These are phyloP conservation scores for Sphenopsis melanotis DNA, from an alignment of 2,797 vertebrate genomes.

Conservation along the genomic window DNA sequence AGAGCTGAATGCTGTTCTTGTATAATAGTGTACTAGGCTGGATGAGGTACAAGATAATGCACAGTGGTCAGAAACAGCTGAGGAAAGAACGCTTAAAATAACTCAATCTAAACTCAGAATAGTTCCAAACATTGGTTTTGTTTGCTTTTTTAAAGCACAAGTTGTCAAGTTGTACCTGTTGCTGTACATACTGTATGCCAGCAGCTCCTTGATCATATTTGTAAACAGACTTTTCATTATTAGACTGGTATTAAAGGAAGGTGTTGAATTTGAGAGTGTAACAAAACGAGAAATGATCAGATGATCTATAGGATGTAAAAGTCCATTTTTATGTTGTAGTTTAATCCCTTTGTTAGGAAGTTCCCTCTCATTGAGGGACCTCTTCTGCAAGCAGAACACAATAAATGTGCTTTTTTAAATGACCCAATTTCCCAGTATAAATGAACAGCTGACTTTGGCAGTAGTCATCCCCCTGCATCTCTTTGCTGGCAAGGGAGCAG, in stretches of 20 bases:
- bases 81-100: constrained; percentile 60
- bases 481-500: constrained; percentile 75
- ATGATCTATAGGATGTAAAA: background rate
- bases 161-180: constrained; percentile 62
- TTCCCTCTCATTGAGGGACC: constrained; percentile 56
- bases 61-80: constrained; percentile 61
- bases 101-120: constrained; percentile 53
- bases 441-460: constrained; percentile 57
- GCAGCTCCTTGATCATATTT: constrained; percentile 54
- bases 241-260: constrained; percentile 54
- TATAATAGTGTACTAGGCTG: constrained; percentile 52
- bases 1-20: constrained; percentile 66
- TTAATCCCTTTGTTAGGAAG: constrained; percentile 61
- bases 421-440: constrained; percentile 46
- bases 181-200: constrained; percentile 63
- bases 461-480: constrained; percentile 49
- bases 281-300: constrained; percentile 12
- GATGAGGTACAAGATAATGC: constrained; percentile 59
- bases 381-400: constrained; percentile 71
- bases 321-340: constrained; percentile 40
- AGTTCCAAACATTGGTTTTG: constrained; percentile 35
- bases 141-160: constrained; percentile 65
- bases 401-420: constrained; percentile 63
- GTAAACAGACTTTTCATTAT: constrained; percentile 57
- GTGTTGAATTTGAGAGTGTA: constrained; percentile 49